These are phyloP conservation scores for Capitulum mitella DNA, from an alignment of 2,888 invertebrate genomes.

Conservation along the genomic window DNA sequence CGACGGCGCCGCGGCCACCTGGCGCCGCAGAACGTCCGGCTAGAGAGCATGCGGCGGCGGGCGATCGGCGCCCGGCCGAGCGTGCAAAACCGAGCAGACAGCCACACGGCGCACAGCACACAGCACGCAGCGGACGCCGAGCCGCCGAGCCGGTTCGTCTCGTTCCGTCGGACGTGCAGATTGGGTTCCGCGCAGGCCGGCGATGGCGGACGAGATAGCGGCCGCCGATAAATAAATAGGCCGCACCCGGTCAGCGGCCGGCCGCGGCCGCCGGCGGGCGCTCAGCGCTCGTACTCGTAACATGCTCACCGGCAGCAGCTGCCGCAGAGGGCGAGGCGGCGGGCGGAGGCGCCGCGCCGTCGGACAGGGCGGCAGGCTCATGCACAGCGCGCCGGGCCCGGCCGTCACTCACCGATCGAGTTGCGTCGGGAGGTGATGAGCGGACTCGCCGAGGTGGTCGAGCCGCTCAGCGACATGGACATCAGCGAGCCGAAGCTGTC, in stretches of 20 bases:
- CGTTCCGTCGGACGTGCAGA: not conserved
- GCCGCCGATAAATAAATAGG: not conserved
- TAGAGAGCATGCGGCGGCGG: not conserved
- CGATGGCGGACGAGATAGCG: not conserved
- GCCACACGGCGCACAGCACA: too few relatives aligned
- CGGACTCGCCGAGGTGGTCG: conserved; percentile 13
- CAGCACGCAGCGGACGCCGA: too few relatives aligned
- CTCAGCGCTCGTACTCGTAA: too few relatives aligned
- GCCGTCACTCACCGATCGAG: not conserved
- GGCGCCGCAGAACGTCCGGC: not conserved
- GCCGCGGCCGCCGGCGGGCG: not conserved
- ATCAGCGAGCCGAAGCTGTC: conserved; percentile 16
- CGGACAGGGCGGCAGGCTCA: not conserved
- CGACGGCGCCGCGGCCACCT: not conserved
- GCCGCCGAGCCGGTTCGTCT: too few relatives aligned
- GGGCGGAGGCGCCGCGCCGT: not conserved
- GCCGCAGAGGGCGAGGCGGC: not conserved
- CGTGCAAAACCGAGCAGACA: not conserved
- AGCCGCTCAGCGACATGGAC: conserved; percentile 11
- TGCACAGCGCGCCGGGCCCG: not conserved
- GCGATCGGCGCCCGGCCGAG: not conserved
- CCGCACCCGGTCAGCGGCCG: not conserved
- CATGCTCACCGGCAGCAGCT: not conserved
- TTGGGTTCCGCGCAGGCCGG: not conserved
- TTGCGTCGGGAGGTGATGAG: not conserved